phyloP scores from a whole-genome alignment of 2,888 invertebrate species.

The Tuberolachnus salignus region DNA sequence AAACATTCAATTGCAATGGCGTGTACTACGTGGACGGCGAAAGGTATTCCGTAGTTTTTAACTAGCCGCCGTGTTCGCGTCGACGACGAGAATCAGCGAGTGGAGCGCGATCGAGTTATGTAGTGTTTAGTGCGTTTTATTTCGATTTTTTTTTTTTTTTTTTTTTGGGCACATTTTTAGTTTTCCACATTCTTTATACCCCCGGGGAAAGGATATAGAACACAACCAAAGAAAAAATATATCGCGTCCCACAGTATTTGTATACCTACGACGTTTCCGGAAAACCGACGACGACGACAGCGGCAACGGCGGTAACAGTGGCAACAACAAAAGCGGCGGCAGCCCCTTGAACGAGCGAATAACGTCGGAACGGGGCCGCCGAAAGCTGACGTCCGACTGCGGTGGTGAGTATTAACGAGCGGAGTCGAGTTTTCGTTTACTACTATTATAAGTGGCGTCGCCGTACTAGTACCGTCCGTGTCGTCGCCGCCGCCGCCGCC shows the following conservation, averaged over 20 bases:
- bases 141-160: conserved; percentile 27
- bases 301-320: not conserved
- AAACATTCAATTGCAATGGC: conserved; percentile 52
- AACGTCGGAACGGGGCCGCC: conserved; percentile 49
- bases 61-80: conserved; percentile 32
- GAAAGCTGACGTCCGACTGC: conserved; percentile 52
- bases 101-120: conserved; percentile 21
- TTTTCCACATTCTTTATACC: not conserved
- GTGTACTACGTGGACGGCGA: conserved; percentile 56
- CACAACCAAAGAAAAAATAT: not conserved
- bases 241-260: no score
- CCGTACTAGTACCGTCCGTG: no score
- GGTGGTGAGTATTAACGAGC: conserved; percentile 38
- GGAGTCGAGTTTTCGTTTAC: no score
- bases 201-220: no score
- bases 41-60: conserved; percentile 54
- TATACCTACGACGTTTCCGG: not conserved
- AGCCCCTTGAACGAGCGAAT: not conserved
- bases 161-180: not conserved
- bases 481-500: conserved; percentile 1
- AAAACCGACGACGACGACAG: not conserved
- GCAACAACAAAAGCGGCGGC: not conserved
- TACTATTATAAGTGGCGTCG: not conserved
- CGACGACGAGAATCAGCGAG: conserved; percentile 7
- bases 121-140: conserved; percentile 22